Base-by-base conservation (phyloP, 1,140 invertebrate species). In the Coptotermes formosanus region DNA sequence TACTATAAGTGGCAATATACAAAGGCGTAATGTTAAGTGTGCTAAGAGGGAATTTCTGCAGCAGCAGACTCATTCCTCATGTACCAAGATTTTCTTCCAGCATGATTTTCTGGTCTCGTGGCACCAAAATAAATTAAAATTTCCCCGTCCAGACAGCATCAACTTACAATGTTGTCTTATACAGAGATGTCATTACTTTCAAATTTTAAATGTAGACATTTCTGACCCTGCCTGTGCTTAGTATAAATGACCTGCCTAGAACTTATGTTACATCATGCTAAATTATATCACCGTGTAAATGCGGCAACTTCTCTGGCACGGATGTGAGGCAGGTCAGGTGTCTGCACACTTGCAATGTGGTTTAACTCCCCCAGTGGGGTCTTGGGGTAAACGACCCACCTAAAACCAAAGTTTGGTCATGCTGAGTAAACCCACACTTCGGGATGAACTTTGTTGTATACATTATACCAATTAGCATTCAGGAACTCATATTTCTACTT, bases 311-410 rank as follows among this genome's bases (percentile, higher is more conserved):
- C 64, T 75, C 64, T 75, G 64, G 64, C 64, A 75, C 64, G 30
- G 64, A 75, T 75, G 64, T 75, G 64, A 75, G 64, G 64, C 64
- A 75, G 64, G 64, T 75, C 64, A 75, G 64, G n/a, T 30, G 64
- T 75, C 64, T 75, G 64, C 64, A 75, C 25, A 75, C 64, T 30
- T 75, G 64, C 6, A 30, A 12, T 55, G 52, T 55, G 52, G 52
- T 55, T 21, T 55, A 55, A 55, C 0, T 19, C 64, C 25, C n/a
- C n/a, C 64, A 75, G 64, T 75, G 64, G 64, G 64, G 25, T 75
- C 64, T 75, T 75, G 64, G 64, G 64, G n/a, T 75, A 75, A 75
- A 75, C 64, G 64, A 75, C 64, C 64, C 64, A 75, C 64, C 64
- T 75, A 75, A 75, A 75, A 75, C n/a, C 64, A 75, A 75, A 75